Evolutionary conservation across 2,888 invertebrate genomes (phyloP), one percentile per base, ranked within the genome.

Genomic region (Lathronympha strigana): DNA sequence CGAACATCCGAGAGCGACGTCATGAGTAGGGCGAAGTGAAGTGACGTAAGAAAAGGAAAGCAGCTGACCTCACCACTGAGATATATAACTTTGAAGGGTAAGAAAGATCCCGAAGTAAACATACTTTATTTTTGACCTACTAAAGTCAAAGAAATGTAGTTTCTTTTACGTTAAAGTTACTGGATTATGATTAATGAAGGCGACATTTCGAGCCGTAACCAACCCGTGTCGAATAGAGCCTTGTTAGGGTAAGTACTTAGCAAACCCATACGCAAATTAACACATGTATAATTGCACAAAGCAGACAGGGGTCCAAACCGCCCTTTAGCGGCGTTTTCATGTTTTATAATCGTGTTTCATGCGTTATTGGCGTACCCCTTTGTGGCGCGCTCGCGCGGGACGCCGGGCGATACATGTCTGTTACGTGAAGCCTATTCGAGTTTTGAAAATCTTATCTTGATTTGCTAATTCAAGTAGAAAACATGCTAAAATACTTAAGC

Each of bases 241-340:
- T n/a, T 9, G 21, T 13, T 25, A 28, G 40, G 50, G 63, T 57
- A 55, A 63, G 63, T 63, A 58, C 57, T 51, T 23, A 54, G 53
- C 53, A 15, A 40, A 45, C 45, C 36, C 51, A 51, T 64, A 64
- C 58, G 58, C 58, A 64, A 64, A 64, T 64, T 64, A 64, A 64
- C 64, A 64, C 64, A 64, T 60, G 64, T 64, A 64, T 64, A 64
- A 64, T 64, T 60, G 51, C 64, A 28, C 64, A 64, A 58, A 58
- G 51, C 64, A 64, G 64, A 64, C 58, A 64, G 64, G 64, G 64
- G 58, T 53, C 58, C 51, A 43, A 51, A 60, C 63, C 63, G 51
- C 66, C 66, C 66, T 66, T 66, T 66, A 61, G 43, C 64, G 47
- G 66, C 66, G 66, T 66, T 66, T 66, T 66, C 66, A 66, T 66